Evolutionary conservation across 2,797 vertebrate genomes (phyloP).

Genomic region (Anas bahamensis): DNA sequence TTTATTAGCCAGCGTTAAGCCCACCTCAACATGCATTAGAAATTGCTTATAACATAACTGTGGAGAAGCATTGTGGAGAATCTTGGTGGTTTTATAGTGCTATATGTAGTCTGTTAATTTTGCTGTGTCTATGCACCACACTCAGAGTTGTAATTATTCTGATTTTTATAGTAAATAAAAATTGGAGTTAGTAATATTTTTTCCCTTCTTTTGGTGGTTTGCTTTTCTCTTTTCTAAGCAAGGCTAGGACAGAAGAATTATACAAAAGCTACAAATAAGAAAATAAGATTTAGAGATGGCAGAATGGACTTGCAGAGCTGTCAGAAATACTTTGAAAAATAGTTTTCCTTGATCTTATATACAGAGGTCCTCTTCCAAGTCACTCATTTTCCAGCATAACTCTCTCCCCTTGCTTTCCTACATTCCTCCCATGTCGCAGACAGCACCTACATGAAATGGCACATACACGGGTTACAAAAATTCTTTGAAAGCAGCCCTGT

Average conservation of each 20-base stretch:
- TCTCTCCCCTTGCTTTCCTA: neutral
- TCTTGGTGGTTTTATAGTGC: neutral
- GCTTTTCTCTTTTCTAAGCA: neutral
- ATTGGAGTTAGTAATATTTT: neutral
- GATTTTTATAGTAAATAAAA: neutral
- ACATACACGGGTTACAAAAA: neutral
- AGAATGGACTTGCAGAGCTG: neutral
- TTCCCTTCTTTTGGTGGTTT: neutral
- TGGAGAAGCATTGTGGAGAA: neutral
- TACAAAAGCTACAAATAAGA: neutral
- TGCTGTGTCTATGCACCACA: neutral
- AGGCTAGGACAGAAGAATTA: neutral
- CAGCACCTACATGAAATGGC: neutral
- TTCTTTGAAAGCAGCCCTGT: slow-evolving; percentile 80
- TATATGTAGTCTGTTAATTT: neutral
- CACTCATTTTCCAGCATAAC: neutral
- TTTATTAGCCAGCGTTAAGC: neutral
- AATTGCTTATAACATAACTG: neutral
- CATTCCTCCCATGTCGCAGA: neutral
- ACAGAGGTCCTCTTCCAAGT: neutral
- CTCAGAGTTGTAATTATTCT: neutral
- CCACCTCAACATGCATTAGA: neutral
- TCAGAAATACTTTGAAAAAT: neutral
- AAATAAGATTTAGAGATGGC: neutral
- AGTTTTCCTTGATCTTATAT: neutral